These are phyloP conservation scores for Malacoraja senta DNA, from an alignment of 2,797 vertebrate genomes.

Conservation along the genomic window DNA sequence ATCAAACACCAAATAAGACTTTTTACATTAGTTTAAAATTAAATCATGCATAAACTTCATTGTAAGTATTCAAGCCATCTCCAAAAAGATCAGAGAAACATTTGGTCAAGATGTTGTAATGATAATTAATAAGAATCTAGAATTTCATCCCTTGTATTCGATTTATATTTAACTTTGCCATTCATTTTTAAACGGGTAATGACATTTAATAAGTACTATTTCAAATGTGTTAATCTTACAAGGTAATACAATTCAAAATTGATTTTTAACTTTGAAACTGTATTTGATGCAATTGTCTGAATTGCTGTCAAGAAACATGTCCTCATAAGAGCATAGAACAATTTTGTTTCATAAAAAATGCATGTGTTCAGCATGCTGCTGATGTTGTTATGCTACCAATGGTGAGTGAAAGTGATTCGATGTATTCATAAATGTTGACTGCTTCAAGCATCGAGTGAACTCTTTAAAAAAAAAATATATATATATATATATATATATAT, in stretches of 20 bases:
- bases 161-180: background rate
- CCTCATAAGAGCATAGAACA: slow-evolving; percentile 5
- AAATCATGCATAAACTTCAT: background rate
- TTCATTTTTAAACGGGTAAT: background rate
- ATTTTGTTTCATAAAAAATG: background rate
- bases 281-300: slow-evolving; percentile 11
- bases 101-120: background rate
- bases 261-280: slow-evolving; percentile 12
- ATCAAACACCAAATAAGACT: background rate
- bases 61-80: background rate
- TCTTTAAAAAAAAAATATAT: too few relatives aligned
- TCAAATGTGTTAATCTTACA: background rate
- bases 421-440: background rate
- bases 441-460: background rate
- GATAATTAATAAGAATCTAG: background rate
- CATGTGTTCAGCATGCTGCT: background rate
- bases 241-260: slow-evolving; percentile 17
- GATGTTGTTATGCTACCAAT: slow-evolving; percentile 6
- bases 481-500: too few relatives aligned
- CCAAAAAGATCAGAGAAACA: background rate
- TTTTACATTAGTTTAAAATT: background rate
- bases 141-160: background rate
- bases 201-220: slow-evolving; percentile 16
- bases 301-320: background rate
- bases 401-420: background rate